A percentile compares a stretch with the other conserved stretches of the same genome.
Evolutionary conservation across 2,888 invertebrate species (phyloP).

Genomic region (Eristalis tenax): DNA sequence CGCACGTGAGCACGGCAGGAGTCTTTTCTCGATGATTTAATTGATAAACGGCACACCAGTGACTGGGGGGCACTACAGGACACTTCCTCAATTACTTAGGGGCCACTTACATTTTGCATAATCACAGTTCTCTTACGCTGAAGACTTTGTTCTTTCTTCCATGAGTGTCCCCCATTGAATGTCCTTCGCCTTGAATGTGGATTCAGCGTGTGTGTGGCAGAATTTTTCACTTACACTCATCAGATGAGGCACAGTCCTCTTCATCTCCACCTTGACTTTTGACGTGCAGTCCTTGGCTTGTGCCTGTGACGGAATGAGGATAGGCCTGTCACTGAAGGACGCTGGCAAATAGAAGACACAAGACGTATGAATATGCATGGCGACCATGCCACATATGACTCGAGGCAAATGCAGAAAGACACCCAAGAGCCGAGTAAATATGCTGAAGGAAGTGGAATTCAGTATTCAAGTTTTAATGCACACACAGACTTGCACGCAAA

Average conservation of each 20-base stretch:
- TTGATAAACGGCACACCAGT: not conserved
- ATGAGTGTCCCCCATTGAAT: not conserved
- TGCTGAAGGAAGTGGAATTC: conserved; percentile 31
- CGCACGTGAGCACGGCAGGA: no score
- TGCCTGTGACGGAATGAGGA: not conserved
- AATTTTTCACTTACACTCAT: not conserved
- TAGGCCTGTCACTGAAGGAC: conserved; percentile 13
- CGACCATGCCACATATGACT: not conserved
- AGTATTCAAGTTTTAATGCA: conserved; percentile 24
- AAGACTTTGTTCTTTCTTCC: not conserved
- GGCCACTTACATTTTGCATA: not conserved
- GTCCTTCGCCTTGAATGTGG: conserved; percentile 46
- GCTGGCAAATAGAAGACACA: not conserved
- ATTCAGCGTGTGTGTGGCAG: not conserved
- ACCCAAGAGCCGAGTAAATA: conserved; percentile 17
- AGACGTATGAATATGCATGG: conserved; percentile 18
- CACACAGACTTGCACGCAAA: not conserved
- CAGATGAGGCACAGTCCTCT: conserved; percentile 16
- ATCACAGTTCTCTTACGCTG: not conserved
- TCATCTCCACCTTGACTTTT: conserved; percentile 5
- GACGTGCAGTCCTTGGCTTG: conserved; percentile 4
- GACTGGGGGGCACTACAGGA: not conserved
- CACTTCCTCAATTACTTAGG: not conserved
- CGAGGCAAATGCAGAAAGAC: not conserved
- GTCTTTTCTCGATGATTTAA: no score